Evolutionary conservation across 1,140 invertebrate genomes (phyloP).

Genomic region (Gyrodactylus salaris): DNA sequence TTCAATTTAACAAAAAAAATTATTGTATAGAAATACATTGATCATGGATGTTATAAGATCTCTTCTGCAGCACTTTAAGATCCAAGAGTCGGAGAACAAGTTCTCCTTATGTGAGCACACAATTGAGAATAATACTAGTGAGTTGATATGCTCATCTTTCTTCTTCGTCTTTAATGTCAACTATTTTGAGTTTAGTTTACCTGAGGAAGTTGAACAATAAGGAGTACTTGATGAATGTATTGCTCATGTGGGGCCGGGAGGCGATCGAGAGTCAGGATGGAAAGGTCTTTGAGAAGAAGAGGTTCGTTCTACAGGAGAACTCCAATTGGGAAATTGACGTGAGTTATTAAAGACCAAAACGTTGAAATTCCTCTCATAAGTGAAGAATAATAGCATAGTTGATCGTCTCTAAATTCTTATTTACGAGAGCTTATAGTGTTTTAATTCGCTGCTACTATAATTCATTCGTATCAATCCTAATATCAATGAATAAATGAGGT

Average conservation of each 20-base stretch:
- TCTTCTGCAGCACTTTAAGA: neutral
- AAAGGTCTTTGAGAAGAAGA: neutral
- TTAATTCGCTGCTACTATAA: too few relatives aligned
- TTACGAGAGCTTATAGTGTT: too few relatives aligned
- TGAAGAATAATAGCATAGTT: too few relatives aligned
- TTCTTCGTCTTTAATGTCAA: too few relatives aligned
- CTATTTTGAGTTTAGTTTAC: neutral
- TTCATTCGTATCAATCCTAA: too few relatives aligned
- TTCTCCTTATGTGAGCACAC: neutral
- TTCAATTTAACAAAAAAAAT: too few relatives aligned
- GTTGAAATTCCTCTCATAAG: too few relatives aligned
- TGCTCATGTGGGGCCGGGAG: neutral
- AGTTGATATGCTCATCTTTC: neutral
- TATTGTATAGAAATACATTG: neutral
- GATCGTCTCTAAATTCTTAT: too few relatives aligned
- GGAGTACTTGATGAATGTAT: neutral
- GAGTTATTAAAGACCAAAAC: too few relatives aligned
- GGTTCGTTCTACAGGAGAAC: neutral
- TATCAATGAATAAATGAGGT: too few relatives aligned
- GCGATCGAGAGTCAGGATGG: neutral
- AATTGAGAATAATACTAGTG: neutral
- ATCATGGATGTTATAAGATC: neutral
- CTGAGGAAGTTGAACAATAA: neutral
- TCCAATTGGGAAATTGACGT: neutral
- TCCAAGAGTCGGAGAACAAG: neutral